Percentiles rank a stretch among this genome's conserved stretches.
Conservation (phyloP, 2,113 vertebrate species). For the Euleptes europaea region DNA sequence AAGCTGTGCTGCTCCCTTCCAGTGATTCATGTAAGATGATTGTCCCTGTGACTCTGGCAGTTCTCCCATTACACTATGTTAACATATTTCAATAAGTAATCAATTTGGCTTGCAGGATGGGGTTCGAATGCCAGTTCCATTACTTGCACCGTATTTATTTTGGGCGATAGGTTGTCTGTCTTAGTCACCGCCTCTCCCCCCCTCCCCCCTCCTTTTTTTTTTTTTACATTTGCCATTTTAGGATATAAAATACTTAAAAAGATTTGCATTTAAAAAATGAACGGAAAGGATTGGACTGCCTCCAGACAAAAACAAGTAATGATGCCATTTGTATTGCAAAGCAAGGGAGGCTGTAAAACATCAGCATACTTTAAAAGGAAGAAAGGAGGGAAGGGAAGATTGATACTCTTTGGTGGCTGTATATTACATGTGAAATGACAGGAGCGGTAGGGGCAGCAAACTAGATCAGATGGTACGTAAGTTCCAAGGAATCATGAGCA, state of each 20-base stretch:
- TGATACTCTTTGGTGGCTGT: conserved; percentile 69
- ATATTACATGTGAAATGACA: conserved; percentile 67
- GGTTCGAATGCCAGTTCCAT: conserved; percentile 76
- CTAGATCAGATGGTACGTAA: conserved; percentile 50
- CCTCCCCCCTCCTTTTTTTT: conserved; percentile 43
- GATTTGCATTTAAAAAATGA: conserved; percentile 86
- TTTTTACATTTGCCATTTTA: conserved; percentile 79
- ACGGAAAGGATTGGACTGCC: conserved; percentile 72
- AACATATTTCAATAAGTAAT: conserved; percentile 80
- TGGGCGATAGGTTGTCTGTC: conserved; percentile 71
- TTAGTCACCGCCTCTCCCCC: conserved; percentile 66
- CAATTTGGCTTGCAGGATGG: conserved; percentile 69
- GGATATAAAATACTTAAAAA: conserved; percentile 82
- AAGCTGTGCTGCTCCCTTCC: conserved; percentile 53
- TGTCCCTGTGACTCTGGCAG: conserved; percentile 69
- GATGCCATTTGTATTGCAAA: conserved; percentile 85
- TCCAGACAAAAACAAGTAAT: conserved; percentile 80
- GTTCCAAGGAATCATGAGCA: conserved; percentile 26
- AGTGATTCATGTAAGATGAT: conserved; percentile 76
- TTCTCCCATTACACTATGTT: conserved; percentile 73
- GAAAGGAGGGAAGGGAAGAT: conserved; percentile 52
- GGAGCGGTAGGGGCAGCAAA: conserved; percentile 52
- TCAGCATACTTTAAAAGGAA: conserved; percentile 62
- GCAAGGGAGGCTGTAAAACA: conserved; percentile 73
- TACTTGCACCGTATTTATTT: conserved; percentile 73